Percentiles rank a stretch among this genome's conserved stretches.
Conservation (phyloP, 2,797 vertebrate genomes). For the Sebastes elongatus region DNA sequence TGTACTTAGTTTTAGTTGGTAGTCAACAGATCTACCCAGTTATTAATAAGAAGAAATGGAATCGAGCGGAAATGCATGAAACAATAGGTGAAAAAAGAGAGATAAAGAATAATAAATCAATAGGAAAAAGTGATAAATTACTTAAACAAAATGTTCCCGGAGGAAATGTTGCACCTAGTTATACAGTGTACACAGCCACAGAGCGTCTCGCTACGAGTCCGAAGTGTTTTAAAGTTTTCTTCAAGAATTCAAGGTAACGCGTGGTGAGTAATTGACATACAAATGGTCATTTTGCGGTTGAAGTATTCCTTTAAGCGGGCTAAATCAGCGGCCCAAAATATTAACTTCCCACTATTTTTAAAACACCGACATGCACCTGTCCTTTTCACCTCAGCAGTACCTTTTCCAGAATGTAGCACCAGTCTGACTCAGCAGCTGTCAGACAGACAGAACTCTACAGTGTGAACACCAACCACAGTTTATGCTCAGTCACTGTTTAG, state of each 20-base stretch:
- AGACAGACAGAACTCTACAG: background rate
- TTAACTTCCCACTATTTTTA: background rate
- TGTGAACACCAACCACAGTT: background rate
- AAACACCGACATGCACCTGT: background rate
- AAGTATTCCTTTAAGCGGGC: background rate
- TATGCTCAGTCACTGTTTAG: background rate
- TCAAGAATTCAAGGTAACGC: too few species aligned
- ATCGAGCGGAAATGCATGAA: background rate
- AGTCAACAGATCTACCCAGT: background rate
- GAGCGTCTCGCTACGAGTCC: background rate
- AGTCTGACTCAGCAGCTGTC: background rate
- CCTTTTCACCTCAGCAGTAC: background rate
- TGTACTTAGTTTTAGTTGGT: background rate
- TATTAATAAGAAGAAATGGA: background rate
- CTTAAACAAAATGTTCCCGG: background rate
- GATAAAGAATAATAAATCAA: background rate
- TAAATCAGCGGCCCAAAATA: background rate
- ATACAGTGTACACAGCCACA: background rate
- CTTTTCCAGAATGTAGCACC: background rate
- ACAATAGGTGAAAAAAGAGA: background rate
- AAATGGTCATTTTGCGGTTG: too few species aligned
- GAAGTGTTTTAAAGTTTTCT: too few species aligned
- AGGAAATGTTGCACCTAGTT: background rate
- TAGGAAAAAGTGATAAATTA: background rate
- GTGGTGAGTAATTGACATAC: too few species aligned